phyloP scores from a whole-genome alignment of 2,888 invertebrate genomes.

The Ennomos fuscantarius region DNA sequence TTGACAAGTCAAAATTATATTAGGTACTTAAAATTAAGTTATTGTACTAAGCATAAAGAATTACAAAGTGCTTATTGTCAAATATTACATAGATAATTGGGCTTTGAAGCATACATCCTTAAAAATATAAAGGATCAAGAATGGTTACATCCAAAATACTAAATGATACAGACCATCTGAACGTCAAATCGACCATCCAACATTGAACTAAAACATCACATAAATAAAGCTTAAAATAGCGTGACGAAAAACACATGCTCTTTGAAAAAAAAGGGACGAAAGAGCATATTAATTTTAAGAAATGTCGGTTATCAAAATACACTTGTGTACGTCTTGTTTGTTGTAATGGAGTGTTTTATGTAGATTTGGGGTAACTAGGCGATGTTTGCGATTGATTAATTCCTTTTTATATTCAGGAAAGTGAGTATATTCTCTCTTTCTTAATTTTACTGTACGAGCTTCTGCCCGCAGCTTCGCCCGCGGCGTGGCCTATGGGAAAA shows the following conservation, averaged over 20 bases:
- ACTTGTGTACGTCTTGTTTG: constrained; percentile 4
- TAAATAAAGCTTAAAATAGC: constrained; percentile 35
- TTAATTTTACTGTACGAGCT: no score
- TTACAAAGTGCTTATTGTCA: no score
- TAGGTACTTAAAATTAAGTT: no score
- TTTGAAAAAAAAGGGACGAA: constrained; percentile 23
- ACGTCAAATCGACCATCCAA: constrained; percentile 16
- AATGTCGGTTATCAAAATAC: constrained; percentile 18
- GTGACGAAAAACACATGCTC: constrained; percentile 11
- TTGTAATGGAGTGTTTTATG: constrained; percentile 15
- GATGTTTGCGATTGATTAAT: constrained; percentile 1
- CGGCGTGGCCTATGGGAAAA: no score
- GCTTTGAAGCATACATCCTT: not conserved
- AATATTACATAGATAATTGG: constrained; percentile 5
- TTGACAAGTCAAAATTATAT: no score
- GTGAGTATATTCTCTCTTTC: no score
- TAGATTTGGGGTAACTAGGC: not conserved
- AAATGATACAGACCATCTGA: constrained; percentile 18
- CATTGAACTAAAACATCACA: constrained; percentile 33
- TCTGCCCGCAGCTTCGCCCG: no score
- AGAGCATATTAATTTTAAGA: constrained; percentile 22
- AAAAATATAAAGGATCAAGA: constrained; percentile 31
- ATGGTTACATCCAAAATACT: not conserved
- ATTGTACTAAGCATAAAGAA: no score
- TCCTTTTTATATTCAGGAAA: no score